These are phyloP conservation scores for Minunthozetes semirufus DNA, from an alignment of 2,888 invertebrate genomes.

Conservation along the genomic window DNA sequence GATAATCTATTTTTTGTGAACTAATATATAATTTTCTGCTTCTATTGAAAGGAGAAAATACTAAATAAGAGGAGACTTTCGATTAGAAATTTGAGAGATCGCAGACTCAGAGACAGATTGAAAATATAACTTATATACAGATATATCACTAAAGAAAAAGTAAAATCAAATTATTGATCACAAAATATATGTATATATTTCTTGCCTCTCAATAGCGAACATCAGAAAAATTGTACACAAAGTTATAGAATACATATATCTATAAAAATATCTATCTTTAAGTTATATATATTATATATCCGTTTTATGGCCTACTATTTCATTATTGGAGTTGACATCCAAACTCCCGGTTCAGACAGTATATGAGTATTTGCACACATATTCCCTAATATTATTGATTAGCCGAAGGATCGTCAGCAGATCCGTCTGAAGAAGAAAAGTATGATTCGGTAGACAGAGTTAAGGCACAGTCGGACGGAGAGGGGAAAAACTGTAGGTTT, in stretches of 20 bases:
- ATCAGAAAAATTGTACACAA: no score
- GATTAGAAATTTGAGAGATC: constrained; percentile 1
- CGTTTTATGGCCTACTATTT: neutral
- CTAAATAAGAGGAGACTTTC: neutral
- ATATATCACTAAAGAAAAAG: neutral
- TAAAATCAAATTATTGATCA: neutral
- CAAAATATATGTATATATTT: neutral
- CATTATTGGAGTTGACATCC: constrained; percentile 21
- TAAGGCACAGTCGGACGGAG: no score
- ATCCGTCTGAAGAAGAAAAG: no score
- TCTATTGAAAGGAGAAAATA: neutral
- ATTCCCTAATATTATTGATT: constrained; percentile 10
- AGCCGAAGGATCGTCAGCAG: neutral
- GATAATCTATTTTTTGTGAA: neutral
- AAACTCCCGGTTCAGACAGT: no score
- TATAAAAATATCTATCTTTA: no score
- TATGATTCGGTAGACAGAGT: no score
- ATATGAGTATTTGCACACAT: neutral
- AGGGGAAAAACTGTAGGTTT: no score
- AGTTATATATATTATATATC: neutral
- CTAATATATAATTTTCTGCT: neutral
- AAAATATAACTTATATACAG: neutral
- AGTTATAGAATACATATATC: no score
- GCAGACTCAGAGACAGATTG: neutral
- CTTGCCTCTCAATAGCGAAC: no score